phyloP scores from a whole-genome alignment of 2,113 vertebrate genomes.

The Fregata magnificens region DNA sequence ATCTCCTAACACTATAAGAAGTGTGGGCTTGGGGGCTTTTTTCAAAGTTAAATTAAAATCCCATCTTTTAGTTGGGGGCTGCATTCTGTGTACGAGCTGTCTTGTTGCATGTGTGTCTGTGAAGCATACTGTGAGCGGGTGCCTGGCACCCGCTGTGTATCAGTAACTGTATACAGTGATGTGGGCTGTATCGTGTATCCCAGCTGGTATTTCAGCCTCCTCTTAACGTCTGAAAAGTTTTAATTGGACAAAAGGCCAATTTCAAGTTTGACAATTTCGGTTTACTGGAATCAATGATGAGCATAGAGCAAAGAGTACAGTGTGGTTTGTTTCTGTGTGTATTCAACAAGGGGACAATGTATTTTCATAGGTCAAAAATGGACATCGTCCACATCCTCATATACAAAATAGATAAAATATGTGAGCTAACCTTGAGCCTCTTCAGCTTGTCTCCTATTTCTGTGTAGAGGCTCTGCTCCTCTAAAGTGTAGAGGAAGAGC shows the following conservation, averaged over 20 bases:
- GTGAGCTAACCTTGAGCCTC: background rate
- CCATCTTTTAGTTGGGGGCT: background rate
- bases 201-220: slow-evolving; percentile 24
- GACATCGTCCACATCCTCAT: background rate
- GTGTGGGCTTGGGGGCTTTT: background rate
- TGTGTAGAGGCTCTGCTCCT: background rate
- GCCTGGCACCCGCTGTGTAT: background rate
- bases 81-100: background rate
- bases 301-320: background rate
- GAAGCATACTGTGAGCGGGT: background rate
- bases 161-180: background rate
- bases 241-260: background rate
- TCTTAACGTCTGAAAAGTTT: background rate
- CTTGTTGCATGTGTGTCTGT: rapidly evolving
- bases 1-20: background rate
- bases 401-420: background rate
- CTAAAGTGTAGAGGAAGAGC: background rate
- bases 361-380: background rate
- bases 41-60: background rate
- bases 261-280: background rate
- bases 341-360: background rate
- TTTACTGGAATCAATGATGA: background rate
- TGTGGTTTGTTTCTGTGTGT: background rate
- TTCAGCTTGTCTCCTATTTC: background rate
- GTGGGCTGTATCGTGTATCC: background rate